Conservation (phyloP, 2,113 vertebrate genomes). For the Cardinalis cardinalis region DNA sequence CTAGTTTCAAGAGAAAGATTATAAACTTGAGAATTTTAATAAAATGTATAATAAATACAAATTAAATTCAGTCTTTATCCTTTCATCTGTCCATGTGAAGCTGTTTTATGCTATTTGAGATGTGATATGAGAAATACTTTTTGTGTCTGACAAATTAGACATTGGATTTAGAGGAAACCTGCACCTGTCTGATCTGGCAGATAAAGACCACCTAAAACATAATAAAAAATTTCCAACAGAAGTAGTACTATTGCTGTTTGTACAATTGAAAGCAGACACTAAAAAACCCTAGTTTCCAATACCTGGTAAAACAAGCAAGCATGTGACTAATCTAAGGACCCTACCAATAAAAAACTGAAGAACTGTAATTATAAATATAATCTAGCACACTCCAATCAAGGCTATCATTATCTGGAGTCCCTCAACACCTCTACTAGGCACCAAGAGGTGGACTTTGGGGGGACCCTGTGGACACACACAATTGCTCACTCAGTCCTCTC, state of each 20-base stretch:
- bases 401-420: neutral
- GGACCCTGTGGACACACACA: neutral
- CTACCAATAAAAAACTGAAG: neutral
- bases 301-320: neutral
- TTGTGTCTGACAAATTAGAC: neutral
- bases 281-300: neutral
- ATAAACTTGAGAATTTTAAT: neutral
- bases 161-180: neutral
- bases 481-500: fast-evolving
- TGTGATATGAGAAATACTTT: neutral
- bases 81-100: neutral
- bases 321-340: neutral
- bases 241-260: neutral
- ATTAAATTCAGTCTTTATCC: neutral
- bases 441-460: neutral
- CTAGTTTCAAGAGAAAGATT: neutral
- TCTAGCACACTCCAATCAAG: neutral
- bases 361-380: neutral
- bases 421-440: fast-evolving
- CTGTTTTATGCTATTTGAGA: neutral
- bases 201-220: neutral
- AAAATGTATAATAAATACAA: neutral
- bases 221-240: neutral
- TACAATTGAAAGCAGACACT: neutral
- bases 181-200: neutral